These are phyloP conservation scores for Sitobion miscanthi DNA, from an alignment of 1,140 invertebrate genomes.

Conservation along the genomic window DNA sequence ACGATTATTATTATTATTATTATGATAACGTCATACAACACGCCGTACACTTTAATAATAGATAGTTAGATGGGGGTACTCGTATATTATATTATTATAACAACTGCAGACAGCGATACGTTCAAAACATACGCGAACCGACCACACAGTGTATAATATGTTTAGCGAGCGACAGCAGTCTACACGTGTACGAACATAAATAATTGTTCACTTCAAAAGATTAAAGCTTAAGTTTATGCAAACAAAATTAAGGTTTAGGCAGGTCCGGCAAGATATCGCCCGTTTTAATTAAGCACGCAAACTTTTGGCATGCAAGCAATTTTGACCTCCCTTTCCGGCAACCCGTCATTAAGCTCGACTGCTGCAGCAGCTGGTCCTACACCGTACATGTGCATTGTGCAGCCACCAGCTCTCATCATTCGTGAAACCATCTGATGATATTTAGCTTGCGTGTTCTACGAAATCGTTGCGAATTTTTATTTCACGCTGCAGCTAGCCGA, in stretches of 20 bases:
- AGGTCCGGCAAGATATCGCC: background rate
- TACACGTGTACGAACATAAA: background rate
- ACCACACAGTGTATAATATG: background rate
- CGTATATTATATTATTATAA: background rate
- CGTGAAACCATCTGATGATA: background rate
- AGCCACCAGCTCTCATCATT: background rate
- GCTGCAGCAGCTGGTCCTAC: background rate
- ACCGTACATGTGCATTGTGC: background rate
- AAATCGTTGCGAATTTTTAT: background rate
- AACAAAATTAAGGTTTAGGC: background rate
- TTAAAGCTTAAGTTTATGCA: conserved; percentile 34
- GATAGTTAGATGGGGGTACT: background rate
- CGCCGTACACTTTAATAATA: background rate
- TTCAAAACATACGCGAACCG: background rate
- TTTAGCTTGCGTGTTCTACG: background rate
- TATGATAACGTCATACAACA: background rate
- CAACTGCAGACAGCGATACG: background rate
- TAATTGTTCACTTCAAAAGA: conserved; percentile 1
- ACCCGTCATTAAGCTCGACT: background rate
- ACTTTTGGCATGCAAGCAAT: background rate
- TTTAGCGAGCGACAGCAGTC: background rate
- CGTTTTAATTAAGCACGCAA: conserved; percentile 27
- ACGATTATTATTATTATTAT: background rate
- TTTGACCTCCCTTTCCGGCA: background rate
- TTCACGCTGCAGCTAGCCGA: background rate